These are phyloP conservation scores for Mormyrus lacerda DNA, from an alignment of 2,113 vertebrate genomes.

Conservation along the genomic window DNA sequence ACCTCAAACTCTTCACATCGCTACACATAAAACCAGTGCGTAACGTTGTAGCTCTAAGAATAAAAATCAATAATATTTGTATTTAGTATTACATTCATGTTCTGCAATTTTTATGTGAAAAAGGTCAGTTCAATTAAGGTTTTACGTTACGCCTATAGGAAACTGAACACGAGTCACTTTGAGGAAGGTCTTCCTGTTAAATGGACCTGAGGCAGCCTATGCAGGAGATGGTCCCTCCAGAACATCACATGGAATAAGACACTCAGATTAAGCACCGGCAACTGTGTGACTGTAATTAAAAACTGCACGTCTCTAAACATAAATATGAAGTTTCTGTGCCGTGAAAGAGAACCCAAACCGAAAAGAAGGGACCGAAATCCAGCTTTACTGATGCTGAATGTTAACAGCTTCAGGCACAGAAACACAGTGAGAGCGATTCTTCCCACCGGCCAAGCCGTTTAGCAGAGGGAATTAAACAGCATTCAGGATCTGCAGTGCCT, in stretches of 20 bases:
- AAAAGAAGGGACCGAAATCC: neutral
- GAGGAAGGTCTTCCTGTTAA: constrained; percentile 38
- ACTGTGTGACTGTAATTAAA: constrained; percentile 54
- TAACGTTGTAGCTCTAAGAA: neutral
- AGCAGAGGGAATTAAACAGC: constrained; percentile 68
- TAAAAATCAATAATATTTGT: neutral
- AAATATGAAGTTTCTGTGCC: constrained; percentile 44
- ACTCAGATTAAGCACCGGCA: constrained; percentile 32
- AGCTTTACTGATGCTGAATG: constrained; percentile 54
- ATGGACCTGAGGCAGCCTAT: constrained; percentile 35
- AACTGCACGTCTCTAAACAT: constrained; percentile 48
- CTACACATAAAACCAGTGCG: neutral
- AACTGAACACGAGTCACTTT: constrained; percentile 2
- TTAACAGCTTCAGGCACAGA: constrained; percentile 73
- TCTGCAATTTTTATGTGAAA: neutral
- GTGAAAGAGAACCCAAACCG: neutral
- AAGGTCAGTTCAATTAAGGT: neutral
- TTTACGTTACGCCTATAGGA: neutral
- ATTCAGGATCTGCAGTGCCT: constrained; percentile 61
- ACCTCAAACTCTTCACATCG: neutral
- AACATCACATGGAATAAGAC: constrained; percentile 40
- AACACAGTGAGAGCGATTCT: constrained; percentile 70
- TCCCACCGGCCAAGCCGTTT: constrained; percentile 56
- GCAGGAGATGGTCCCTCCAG: constrained; percentile 35
- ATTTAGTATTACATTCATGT: neutral